Conservation (phyloP, 2,113 vertebrate species). For the Ictidomys tridecemlineatus region DNA sequence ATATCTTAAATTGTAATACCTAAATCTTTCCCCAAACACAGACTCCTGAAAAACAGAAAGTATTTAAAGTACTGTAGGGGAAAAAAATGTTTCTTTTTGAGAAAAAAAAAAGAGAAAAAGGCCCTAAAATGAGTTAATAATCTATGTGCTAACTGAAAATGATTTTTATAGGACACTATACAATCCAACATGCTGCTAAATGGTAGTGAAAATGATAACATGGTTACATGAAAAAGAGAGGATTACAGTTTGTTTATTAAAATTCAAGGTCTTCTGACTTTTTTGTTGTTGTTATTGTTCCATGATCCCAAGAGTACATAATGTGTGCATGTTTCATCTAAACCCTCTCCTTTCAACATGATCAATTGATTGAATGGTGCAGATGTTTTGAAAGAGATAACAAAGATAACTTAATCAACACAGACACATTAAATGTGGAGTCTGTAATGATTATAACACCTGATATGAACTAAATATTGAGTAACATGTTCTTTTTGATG, state of each 20-base stretch:
- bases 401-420: constrained; percentile 4
- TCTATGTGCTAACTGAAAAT: background rate
- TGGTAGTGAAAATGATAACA: background rate
- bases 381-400: background rate
- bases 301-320: background rate
- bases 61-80: background rate
- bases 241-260: background rate
- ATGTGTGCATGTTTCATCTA: background rate
- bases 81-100: background rate
- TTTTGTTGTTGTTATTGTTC: background rate
- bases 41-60: background rate
- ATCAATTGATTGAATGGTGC: background rate
- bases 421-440: background rate
- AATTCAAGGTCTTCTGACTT: background rate
- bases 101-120: background rate
- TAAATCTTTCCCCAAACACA: background rate
- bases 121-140: background rate
- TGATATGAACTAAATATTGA: constrained; percentile 20
- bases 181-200: background rate
- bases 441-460: background rate
- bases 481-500: background rate
- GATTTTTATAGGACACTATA: background rate
- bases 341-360: background rate
- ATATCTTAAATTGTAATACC: background rate
- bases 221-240: background rate